Conservation (phyloP, 2,797 vertebrate genomes). For the Xenopus petersii region DNA sequence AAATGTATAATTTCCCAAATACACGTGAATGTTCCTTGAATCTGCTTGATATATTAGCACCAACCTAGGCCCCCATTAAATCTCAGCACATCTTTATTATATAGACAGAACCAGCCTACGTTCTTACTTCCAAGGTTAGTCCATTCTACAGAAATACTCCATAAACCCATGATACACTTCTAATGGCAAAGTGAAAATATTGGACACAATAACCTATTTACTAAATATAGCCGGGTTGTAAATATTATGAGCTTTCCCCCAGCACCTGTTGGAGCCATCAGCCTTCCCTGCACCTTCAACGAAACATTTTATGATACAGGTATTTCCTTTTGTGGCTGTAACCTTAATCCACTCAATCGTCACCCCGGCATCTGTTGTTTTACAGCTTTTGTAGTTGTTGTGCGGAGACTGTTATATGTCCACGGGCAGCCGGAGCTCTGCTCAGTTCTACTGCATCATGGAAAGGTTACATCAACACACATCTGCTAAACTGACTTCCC, state of each 20-base stretch:
- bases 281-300: slow-evolving; percentile 5
- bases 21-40: too few species aligned
- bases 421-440: slow-evolving; percentile 10
- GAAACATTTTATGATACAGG: slow-evolving; percentile 34
- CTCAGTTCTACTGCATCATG: slow-evolving; percentile 32
- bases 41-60: too few species aligned
- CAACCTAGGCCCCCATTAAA: too few species aligned
- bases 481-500: slow-evolving; percentile 22
- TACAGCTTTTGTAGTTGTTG: slow-evolving; percentile 37
- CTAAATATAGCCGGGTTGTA: too few species aligned
- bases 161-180: too few species aligned
- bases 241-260: not conserved
- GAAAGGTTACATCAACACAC: slow-evolving; percentile 39
- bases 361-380: slow-evolving; percentile 41
- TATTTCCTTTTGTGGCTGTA: slow-evolving; percentile 44
- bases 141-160: too few species aligned
- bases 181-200: too few species aligned
- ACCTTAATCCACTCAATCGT: slow-evolving; percentile 39
- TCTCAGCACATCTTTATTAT: too few species aligned
- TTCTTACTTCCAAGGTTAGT: too few species aligned
- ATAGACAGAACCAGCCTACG: too few species aligned
- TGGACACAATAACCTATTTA: too few species aligned
- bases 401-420: slow-evolving; percentile 27
- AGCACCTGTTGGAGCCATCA: slow-evolving; percentile 41
- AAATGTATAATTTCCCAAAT: too few species aligned